phyloP scores from a whole-genome alignment of 1,140 invertebrate species.

The Sitodiplosis mosellana region DNA sequence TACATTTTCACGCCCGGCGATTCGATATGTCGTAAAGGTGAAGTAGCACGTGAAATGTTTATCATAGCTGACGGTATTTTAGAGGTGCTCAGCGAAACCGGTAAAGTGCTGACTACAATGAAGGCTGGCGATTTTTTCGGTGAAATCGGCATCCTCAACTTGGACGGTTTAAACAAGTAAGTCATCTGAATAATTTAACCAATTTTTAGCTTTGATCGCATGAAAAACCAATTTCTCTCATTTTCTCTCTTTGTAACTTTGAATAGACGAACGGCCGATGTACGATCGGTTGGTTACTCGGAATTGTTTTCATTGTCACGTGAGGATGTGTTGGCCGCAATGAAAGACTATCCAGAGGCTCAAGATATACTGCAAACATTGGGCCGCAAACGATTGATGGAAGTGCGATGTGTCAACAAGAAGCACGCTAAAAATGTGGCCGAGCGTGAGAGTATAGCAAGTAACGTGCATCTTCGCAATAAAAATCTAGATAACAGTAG shows the following conservation, averaged over 20 bases:
- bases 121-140: slow-evolving; percentile 95
- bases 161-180: slow-evolving; percentile 92
- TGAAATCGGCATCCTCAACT: slow-evolving; percentile 90
- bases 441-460: slow-evolving; percentile 17
- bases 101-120: slow-evolving; percentile 86
- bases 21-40: slow-evolving; percentile 80
- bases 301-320: slow-evolving; percentile 87
- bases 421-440: slow-evolving; percentile 18
- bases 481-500: slow-evolving; percentile 29
- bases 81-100: slow-evolving; percentile 87
- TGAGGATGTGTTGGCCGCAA: slow-evolving; percentile 84
- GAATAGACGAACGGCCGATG: slow-evolving; percentile 79
- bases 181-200: slow-evolving; percentile 12
- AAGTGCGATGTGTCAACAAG: slow-evolving; percentile 38
- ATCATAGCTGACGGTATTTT: slow-evolving; percentile 94
- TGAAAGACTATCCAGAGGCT: slow-evolving; percentile 94
- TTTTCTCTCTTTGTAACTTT: too few species aligned
- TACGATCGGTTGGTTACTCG: slow-evolving; percentile 87
- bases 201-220: background rate
- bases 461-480: slow-evolving; percentile 9
- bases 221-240: background rate
- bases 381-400: slow-evolving; percentile 72
- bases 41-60: slow-evolving; percentile 94
- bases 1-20: slow-evolving; percentile 96
- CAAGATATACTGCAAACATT: slow-evolving; percentile 80